Evolutionary conservation across 1,140 invertebrate genomes (phyloP).

Genomic region (Aethina tumida): DNA sequence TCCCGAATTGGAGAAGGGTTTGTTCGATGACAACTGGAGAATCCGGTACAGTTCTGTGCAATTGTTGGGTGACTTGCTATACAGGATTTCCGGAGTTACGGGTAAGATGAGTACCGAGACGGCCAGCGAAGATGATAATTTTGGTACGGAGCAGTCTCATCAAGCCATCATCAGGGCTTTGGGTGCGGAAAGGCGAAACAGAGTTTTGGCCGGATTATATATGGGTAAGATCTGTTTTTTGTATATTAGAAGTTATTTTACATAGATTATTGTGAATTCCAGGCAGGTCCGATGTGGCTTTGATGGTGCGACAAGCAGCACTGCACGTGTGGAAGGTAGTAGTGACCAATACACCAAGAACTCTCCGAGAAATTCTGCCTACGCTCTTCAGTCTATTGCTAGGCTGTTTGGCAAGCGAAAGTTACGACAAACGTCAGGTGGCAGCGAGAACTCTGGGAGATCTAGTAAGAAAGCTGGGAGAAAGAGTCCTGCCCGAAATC

Average conservation of each 20-base stretch:
- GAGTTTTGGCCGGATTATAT: constrained; percentile 91
- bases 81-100: constrained; percentile 92
- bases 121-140: constrained; percentile 96
- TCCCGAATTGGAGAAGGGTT: constrained; percentile 86
- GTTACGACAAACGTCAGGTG: constrained; percentile 91
- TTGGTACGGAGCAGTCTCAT: constrained; percentile 95
- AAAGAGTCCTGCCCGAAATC: constrained; percentile 94
- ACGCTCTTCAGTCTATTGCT: constrained; percentile 86
- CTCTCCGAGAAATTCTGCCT: constrained; percentile 91
- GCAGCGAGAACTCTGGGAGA: constrained; percentile 95
- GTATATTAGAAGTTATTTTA: too few species aligned
- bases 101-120: constrained; percentile 99
- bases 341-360: constrained; percentile 92
- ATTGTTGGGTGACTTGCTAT: constrained; percentile 90
- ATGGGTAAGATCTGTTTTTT: too few species aligned
- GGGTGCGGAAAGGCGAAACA: constrained; percentile 80
- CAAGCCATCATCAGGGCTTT: constrained; percentile 80
- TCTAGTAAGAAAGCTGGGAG: constrained; percentile 93
- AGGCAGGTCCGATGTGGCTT: constrained; percentile 89
- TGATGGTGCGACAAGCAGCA: constrained; percentile 94
- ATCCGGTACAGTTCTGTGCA: constrained; percentile 96
- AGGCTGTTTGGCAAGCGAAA: constrained; percentile 88
- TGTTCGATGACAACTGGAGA: constrained; percentile 97
- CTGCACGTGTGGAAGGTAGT: constrained; percentile 97
- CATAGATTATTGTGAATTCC: too few species aligned